These are phyloP conservation scores for Neria commutata DNA, from an alignment of 2,888 invertebrate genomes.

Conservation along the genomic window DNA sequence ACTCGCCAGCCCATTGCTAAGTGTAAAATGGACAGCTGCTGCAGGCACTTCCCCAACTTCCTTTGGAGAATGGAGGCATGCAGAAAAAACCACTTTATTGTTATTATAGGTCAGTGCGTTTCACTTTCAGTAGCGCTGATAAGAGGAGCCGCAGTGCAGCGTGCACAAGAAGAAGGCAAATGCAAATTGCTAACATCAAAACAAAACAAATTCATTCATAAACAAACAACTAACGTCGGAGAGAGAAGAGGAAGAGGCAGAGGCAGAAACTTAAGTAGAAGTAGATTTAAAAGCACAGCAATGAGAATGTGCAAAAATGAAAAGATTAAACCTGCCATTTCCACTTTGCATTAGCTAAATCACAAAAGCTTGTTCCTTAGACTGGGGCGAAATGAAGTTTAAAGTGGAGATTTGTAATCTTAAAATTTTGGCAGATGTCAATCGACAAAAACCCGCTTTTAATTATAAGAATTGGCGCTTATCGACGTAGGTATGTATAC, in stretches of 20 bases:
- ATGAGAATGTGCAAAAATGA: background rate
- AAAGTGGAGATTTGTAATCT: too few species aligned
- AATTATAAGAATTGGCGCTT: too few species aligned
- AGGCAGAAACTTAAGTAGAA: background rate
- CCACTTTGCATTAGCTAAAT: constrained; percentile 12
- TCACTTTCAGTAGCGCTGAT: constrained; percentile 23
- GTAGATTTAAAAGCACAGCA: background rate
- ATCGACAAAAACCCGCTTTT: too few species aligned
- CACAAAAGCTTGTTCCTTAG: too few species aligned
- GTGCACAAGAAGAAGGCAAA: background rate
- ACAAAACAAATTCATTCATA: constrained; percentile 24
- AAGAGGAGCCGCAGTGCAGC: constrained; percentile 9
- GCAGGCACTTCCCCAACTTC: too few species aligned
- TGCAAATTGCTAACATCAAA: background rate
- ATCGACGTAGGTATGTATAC: too few species aligned
- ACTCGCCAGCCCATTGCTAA: too few species aligned
- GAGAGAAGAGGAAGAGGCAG: background rate
- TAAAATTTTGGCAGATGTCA: too few species aligned
- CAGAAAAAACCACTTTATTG: too few species aligned
- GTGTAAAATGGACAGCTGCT: too few species aligned
- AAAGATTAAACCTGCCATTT: constrained; percentile 22
- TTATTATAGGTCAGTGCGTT: constrained; percentile 35
- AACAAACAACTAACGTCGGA: constrained; percentile 2
- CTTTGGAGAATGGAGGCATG: too few species aligned
- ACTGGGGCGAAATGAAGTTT: too few species aligned